Evolutionary conservation across 1,140 invertebrate genomes (phyloP).

Genomic region (Epicauta chinensis): DNA sequence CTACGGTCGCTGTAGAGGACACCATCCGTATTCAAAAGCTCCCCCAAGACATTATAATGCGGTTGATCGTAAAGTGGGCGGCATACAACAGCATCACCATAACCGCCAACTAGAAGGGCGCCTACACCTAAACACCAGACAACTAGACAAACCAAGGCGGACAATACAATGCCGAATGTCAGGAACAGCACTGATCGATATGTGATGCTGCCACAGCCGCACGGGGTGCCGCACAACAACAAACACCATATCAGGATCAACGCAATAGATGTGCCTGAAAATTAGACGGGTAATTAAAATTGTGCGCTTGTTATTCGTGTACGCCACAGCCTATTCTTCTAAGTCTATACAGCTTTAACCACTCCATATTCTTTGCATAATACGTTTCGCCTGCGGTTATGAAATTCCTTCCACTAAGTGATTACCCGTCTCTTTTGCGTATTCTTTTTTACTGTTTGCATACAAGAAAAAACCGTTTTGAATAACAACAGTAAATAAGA

Average conservation of each 20-base stretch:
- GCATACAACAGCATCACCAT: conserved; percentile 55
- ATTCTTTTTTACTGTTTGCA: too few relatives aligned
- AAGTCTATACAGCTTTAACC: too few relatives aligned
- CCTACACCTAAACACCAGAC: conserved; percentile 45
- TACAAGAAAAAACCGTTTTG: too few relatives aligned
- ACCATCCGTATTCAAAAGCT: conserved; percentile 55
- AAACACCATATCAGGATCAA: conserved; percentile 46
- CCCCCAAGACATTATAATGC: conserved; percentile 50
- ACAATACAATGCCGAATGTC: conserved; percentile 44
- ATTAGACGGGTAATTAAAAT: too few relatives aligned
- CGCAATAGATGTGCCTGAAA: conserved; percentile 41
- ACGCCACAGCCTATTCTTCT: not conserved
- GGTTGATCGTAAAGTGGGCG: conserved; percentile 54
- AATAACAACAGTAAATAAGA: too few relatives aligned
- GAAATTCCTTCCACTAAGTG: too few relatives aligned
- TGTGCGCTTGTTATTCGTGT: not conserved
- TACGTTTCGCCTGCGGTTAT: too few relatives aligned
- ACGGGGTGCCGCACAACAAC: conserved; percentile 46
- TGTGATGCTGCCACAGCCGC: conserved; percentile 49
- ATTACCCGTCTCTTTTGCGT: too few relatives aligned
- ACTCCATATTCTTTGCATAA: too few relatives aligned
- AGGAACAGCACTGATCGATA: conserved; percentile 49
- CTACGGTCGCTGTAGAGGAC: conserved; percentile 44
- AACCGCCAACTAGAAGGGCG: conserved; percentile 46
- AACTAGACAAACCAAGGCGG: conserved; percentile 44